Base-by-base conservation (phyloP, 30 jellyfish, hydroid and myxozoan genomes). In the Cassiopea andromeda region DNA sequence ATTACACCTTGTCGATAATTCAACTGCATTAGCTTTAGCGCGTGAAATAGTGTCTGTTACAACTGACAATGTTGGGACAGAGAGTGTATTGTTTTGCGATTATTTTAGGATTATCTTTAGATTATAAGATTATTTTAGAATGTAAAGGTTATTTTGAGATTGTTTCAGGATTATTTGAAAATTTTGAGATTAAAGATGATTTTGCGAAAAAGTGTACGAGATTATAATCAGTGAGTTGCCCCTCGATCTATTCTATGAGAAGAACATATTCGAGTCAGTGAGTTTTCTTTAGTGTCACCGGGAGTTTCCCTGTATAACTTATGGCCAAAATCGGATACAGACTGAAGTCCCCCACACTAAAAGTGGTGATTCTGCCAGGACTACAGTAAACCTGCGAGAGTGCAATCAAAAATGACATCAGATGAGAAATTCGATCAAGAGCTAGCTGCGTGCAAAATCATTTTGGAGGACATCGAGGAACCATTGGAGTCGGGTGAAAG, bases 351-450 rank as follows among this genome's bases (percentile, higher is more conserved):
- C 87, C 87, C 87, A 78, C 87, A 78, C 87, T 78, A 78, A 78
- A 78, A 78, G 87, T 78, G 87, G 87, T 82, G 87, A 78, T 82
- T 82, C 87, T 78, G 73, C 87, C 71, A 78, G 87, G 87, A 78
- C 71, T 9, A 54, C 87, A 10, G 27, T 82, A 78, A 48, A 18
- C 43, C 17, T 10, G 46, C 12, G 64, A 54, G 12, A 54, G 64
- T 54, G 12, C 64, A 54, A 54, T 54, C 64, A 54, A 12, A 10
- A 54, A 54, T 54, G 64, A 10, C 64, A 54, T 54, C 64, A 54
- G 64, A 54, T 54, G 64, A 54, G 64, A 54, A 54, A 54, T 54
- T 54, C 64, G 64, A 54, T 54, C 7, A 54, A 54, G 64, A 54
- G 64, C 64, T 54, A 10, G 64, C 64, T 10, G 64, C 64, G 12